phyloP scores from a whole-genome alignment of 2,888 invertebrate species.

The Diadegma fenestrale region DNA sequence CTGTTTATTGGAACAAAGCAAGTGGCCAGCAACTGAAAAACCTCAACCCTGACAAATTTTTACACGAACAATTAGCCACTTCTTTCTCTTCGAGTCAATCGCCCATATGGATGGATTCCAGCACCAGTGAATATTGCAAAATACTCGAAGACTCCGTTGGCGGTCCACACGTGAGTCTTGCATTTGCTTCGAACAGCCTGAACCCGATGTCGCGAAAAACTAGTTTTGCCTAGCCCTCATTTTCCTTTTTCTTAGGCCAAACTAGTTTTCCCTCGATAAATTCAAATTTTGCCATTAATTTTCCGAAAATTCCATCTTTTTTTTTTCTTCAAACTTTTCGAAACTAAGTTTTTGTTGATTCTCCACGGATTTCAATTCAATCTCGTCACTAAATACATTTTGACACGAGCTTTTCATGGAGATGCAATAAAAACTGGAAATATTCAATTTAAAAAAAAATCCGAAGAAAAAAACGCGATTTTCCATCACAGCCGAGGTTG shows the following conservation, averaged over 20 bases:
- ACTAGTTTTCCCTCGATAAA: neutral
- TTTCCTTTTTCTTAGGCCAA: neutral
- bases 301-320: no score
- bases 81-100: constrained; percentile 92
- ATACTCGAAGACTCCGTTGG: constrained; percentile 93
- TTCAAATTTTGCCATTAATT: no score
- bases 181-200: neutral
- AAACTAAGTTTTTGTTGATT: no score
- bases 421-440: no score
- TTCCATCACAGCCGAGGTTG: no score
- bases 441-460: no score
- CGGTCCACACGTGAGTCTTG: constrained; percentile 88
- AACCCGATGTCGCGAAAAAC: neutral
- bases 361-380: no score
- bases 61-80: constrained; percentile 93
- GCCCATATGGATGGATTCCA: constrained; percentile 99
- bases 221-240: neutral
- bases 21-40: constrained; percentile 88
- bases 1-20: constrained; percentile 96
- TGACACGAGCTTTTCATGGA: no score
- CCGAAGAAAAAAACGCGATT: no score
- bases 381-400: no score
- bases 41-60: constrained; percentile 90
- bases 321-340: no score
- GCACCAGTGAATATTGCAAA: constrained; percentile 91